These are phyloP conservation scores for Papilio aristodemus DNA, from an alignment of 1,140 invertebrate species.

Conservation along the genomic window DNA sequence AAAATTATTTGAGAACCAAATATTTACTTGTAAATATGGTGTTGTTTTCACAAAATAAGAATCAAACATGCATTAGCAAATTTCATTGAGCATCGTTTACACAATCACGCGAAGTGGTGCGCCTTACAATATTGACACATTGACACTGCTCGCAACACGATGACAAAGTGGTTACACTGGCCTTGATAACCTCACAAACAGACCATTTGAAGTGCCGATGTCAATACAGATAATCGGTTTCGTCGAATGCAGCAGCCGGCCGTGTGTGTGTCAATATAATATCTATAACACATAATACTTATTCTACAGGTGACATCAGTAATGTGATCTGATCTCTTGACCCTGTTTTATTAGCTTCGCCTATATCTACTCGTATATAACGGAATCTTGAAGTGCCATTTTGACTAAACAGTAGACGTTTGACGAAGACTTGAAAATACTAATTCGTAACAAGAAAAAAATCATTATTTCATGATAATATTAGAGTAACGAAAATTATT, in stretches of 20 bases:
- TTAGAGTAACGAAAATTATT: too few species aligned
- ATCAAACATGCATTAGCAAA: slow-evolving; percentile 13
- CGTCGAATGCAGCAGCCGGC: neutral
- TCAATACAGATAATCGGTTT: neutral
- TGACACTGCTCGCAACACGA: neutral
- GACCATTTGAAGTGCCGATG: neutral
- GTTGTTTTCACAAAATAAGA: too few species aligned
- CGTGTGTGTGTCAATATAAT: neutral
- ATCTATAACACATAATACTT: neutral
- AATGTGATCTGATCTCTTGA: too few species aligned
- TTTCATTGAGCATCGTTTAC: neutral
- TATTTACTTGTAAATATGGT: too few species aligned
- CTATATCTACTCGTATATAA: too few species aligned
- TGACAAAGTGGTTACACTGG: neutral
- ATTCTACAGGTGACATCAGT: neutral
- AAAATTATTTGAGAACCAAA: too few species aligned
- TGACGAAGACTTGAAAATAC: too few species aligned
- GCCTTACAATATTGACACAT: slow-evolving; percentile 10
- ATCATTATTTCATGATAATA: too few species aligned
- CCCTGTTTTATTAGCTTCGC: too few species aligned
- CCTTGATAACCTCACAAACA: neutral
- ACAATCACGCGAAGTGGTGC: slow-evolving; percentile 13
- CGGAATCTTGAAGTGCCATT: too few species aligned
- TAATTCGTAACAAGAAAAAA: too few species aligned
- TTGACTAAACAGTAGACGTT: too few species aligned